Conservation (phyloP, 2,888 invertebrate species). For the Silvanus unidentatus region DNA sequence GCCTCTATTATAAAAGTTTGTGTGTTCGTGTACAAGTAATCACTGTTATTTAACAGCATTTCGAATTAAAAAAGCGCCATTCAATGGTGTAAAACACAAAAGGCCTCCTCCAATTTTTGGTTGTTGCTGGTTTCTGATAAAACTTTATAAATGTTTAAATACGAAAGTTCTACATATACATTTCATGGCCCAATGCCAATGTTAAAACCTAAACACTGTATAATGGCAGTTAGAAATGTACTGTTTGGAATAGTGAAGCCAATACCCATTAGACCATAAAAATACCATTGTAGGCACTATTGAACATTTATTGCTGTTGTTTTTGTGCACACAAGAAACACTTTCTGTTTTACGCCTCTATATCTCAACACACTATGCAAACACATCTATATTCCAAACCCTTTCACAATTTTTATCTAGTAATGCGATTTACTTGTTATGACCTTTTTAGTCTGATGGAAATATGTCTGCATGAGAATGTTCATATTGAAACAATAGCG, state of each 20-base stretch:
- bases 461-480: too few relatives aligned
- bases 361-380: too few relatives aligned
- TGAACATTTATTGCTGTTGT: neutral
- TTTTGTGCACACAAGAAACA: neutral
- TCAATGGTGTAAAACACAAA: too few relatives aligned
- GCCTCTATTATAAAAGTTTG: too few relatives aligned
- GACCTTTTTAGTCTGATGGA: too few relatives aligned
- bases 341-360: constrained; percentile 2
- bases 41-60: too few relatives aligned
- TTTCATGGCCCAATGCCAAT: constrained; percentile 5
- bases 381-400: neutral
- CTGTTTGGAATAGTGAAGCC: constrained; percentile 1
- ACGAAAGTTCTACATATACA: neutral
- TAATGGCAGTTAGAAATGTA: constrained; percentile 1
- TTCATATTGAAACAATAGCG: too few relatives aligned
- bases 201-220: constrained; percentile 2
- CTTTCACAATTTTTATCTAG: too few relatives aligned
- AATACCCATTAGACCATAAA: constrained; percentile 3
- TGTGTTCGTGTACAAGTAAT: too few relatives aligned
- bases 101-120: neutral
- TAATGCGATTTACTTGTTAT: too few relatives aligned
- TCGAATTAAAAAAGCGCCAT: too few relatives aligned
- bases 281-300: neutral
- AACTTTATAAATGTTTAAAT: constrained; percentile 6
- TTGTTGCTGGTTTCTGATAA: neutral